These are phyloP conservation scores for Phocides pigmalion DNA, from an alignment of 1,140 invertebrate species.

Conservation along the genomic window DNA sequence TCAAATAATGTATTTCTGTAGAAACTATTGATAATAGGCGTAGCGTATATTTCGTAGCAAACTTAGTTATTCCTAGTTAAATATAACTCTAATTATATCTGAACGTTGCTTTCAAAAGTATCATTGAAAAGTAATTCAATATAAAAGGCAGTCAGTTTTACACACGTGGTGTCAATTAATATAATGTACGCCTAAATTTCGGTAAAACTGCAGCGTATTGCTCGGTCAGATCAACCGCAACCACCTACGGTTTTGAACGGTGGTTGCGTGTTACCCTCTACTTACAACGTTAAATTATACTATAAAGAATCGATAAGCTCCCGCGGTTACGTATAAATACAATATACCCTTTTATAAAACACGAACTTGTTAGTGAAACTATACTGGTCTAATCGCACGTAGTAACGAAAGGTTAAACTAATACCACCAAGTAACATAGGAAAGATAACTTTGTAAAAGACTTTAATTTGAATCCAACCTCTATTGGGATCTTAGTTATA, in stretches of 20 bases:
- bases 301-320: conserved; percentile 13
- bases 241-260: conserved; percentile 10
- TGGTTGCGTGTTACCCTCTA: conserved; percentile 48
- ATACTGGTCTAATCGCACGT: not conserved
- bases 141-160: no score
- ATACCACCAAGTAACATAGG: no score
- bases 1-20: no score
- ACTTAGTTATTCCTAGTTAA: no score
- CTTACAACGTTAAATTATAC: conserved; percentile 46
- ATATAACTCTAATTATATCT: no score
- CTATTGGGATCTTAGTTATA: no score
- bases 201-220: not conserved
- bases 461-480: no score
- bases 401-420: not conserved
- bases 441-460: no score
- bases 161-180: not conserved
- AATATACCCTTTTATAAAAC: not conserved
- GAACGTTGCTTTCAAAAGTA: no score
- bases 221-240: not conserved
- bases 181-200: not conserved
- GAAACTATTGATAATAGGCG: no score
- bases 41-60: no score
- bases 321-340: conserved; percentile 2
- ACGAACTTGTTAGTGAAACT: conserved; percentile 2
- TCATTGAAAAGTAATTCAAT: no score